Evolutionary conservation across 2,113 vertebrate species (phyloP).

Genomic region (Pelecanoides urinatrix): DNA sequence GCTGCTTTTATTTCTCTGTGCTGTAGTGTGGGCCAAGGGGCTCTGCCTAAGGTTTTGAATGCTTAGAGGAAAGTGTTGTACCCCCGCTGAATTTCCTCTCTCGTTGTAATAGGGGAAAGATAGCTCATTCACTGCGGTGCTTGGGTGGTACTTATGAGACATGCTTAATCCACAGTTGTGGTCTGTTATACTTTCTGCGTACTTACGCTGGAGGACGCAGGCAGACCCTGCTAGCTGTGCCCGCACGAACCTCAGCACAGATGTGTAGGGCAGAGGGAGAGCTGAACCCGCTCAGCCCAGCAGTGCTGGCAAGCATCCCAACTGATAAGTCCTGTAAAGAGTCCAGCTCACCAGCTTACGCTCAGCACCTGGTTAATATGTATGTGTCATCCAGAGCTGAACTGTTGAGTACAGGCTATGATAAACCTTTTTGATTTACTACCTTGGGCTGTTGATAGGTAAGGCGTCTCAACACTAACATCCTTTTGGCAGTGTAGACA

Average conservation of each 20-base stretch:
- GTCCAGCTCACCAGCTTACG: not conserved
- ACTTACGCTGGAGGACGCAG: fast-evolving
- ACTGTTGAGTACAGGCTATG: not conserved
- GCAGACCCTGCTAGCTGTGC: not conserved
- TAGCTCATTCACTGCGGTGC: not conserved
- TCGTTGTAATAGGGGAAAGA: not conserved
- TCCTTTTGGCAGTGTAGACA: not conserved
- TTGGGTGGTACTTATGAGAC: not conserved
- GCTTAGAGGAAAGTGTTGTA: not conserved
- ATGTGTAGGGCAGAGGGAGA: not conserved
- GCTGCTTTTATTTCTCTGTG: conserved; percentile 5
- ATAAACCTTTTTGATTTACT: not conserved
- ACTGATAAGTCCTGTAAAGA: not conserved
- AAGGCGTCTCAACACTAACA: not conserved
- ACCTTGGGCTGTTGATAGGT: not conserved
- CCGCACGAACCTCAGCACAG: fast-evolving
- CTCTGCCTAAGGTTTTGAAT: not conserved
- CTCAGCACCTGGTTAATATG: not conserved
- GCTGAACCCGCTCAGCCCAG: not conserved
- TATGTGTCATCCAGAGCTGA: not conserved
- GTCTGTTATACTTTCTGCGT: not conserved
- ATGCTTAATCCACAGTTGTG: fast-evolving
- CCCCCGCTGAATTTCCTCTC: not conserved
- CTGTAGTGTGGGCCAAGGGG: not conserved
- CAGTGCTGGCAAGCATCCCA: not conserved